A percentile compares a stretch with the other conserved stretches of the same genome.
phyloP scores from a whole-genome alignment of 2,113 vertebrate species.

The Myiopsitta monachus region DNA sequence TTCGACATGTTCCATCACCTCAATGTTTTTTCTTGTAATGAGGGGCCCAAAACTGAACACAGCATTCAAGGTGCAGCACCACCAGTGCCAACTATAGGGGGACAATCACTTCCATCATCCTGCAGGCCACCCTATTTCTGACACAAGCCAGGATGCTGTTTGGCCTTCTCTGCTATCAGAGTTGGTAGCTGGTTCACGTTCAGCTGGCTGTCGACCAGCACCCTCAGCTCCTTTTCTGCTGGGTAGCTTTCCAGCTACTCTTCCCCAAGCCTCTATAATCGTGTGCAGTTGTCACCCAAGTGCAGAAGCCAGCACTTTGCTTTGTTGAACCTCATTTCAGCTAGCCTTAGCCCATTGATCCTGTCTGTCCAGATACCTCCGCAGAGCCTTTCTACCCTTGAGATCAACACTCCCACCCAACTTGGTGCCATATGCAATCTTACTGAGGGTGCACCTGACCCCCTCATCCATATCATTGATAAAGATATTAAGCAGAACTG shows the following conservation, averaged over 20 bases:
- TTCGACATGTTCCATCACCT: rapidly evolving
- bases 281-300: too few relatives aligned
- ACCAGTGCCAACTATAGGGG: rapidly evolving
- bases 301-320: neutral
- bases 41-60: rapidly evolving
- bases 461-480: neutral
- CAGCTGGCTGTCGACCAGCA: neutral
- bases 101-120: too few relatives aligned
- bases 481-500: neutral
- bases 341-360: rapidly evolving
- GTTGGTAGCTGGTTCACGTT: neutral
- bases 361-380: neutral
- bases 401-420: neutral
- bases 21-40: neutral
- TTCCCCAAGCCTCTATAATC: neutral
- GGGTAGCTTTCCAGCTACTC: neutral
- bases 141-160: neutral
- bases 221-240: neutral
- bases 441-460: neutral
- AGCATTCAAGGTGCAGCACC: neutral
- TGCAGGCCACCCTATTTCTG: neutral
- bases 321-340: neutral
- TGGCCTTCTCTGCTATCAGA: neutral
- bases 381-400: neutral
- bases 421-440: neutral